Conservation (phyloP, 2,113 vertebrate species). For the Casuarius casuarius region DNA sequence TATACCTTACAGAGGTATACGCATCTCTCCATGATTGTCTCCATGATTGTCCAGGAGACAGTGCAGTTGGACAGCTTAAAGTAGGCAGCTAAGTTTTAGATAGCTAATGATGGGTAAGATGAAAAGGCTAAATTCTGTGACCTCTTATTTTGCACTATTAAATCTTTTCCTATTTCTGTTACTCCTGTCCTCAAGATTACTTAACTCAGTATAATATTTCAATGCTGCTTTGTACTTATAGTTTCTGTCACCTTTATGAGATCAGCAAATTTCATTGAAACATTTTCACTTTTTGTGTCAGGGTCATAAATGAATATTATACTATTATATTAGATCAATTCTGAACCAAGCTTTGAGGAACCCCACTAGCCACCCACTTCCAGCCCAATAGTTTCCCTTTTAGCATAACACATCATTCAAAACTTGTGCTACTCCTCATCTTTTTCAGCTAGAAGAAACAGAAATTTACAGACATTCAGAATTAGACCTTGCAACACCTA, state of each 20-base stretch:
- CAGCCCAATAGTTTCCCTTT: background rate
- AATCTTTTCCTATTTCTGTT: conserved; percentile 24
- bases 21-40: background rate
- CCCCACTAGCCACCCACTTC: background rate
- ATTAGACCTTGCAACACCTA: background rate
- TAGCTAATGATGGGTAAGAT: background rate
- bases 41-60: background rate
- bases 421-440: background rate
- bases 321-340: background rate
- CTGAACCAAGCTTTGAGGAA: background rate
- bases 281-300: conserved; percentile 4
- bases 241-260: background rate
- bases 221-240: conserved; percentile 21
- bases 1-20: background rate
- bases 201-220: background rate
- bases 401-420: background rate
- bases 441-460: background rate
- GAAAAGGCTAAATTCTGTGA: background rate
- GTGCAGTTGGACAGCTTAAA: background rate
- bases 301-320: background rate
- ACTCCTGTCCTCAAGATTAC: background rate
- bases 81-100: background rate
- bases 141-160: conserved; percentile 31
- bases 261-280: conserved; percentile 42
- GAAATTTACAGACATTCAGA: background rate